A percentile compares a stretch with the other conserved stretches of the same genome.
These are phyloP conservation scores for Acholoe squamosa DNA, from an alignment of 2,888 invertebrate species.

Conservation along the genomic window DNA sequence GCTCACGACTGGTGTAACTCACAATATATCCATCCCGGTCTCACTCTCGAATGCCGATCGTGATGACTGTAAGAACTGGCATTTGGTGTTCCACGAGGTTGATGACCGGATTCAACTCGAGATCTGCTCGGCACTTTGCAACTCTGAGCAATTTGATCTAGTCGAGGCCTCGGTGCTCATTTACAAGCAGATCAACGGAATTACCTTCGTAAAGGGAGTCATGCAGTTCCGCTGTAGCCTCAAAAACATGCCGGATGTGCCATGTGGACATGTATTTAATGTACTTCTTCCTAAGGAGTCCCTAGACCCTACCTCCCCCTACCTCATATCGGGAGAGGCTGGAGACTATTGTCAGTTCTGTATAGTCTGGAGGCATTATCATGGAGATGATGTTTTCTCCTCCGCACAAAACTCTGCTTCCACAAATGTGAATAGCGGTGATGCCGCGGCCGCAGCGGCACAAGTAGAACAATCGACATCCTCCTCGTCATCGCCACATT, in stretches of 20 bases:
- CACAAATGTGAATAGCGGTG: background rate
- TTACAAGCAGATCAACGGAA: slow-evolving; percentile 63
- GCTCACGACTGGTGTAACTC: background rate
- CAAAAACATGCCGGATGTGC: slow-evolving; percentile 19
- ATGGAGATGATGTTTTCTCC: slow-evolving; percentile 36
- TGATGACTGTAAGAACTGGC: slow-evolving; percentile 55
- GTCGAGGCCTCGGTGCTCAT: slow-evolving; percentile 64
- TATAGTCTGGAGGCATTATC: slow-evolving; percentile 52
- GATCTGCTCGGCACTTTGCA: slow-evolving; percentile 37
- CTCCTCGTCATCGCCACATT: background rate
- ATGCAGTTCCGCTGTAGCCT: slow-evolving; percentile 62
- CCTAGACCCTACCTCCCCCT: slow-evolving; percentile 55
- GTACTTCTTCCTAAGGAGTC: slow-evolving; percentile 54
- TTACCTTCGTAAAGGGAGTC: slow-evolving; percentile 60
- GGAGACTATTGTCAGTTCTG: slow-evolving; percentile 55
- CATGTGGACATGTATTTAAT: slow-evolving; percentile 59
- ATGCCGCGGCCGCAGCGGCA: background rate
- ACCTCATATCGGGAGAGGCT: slow-evolving; percentile 39
- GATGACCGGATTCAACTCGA: slow-evolving; percentile 52
- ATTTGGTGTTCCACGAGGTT: slow-evolving; percentile 24
- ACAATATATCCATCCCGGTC: slow-evolving; percentile 50
- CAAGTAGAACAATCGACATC: background rate
- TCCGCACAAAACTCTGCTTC: background rate
- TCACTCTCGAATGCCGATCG: slow-evolving; percentile 63
- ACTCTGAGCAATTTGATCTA: slow-evolving; percentile 35